phyloP scores from a whole-genome alignment of 2,797 vertebrate genomes.

The Bufotes viridis region DNA sequence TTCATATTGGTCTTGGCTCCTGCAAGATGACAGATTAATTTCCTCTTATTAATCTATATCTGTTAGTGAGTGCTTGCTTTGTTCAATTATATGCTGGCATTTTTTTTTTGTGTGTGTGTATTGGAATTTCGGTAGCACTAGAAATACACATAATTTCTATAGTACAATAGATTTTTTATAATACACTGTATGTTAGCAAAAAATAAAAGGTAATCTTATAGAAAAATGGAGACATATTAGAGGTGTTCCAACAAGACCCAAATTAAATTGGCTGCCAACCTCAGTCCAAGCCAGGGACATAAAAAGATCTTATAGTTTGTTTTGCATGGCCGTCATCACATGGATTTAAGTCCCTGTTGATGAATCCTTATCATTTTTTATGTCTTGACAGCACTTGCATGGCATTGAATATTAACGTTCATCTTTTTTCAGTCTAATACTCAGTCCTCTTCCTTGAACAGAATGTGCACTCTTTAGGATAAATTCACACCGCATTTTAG shows the following conservation, averaged over 20 bases:
- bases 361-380: too few species aligned
- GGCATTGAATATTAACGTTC: too few species aligned
- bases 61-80: conserved; percentile 74
- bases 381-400: too few species aligned
- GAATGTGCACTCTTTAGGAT: too few species aligned
- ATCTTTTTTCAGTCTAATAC: too few species aligned
- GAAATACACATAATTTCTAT: neutral
- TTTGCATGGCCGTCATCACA: neutral
- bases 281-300: neutral
- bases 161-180: neutral
- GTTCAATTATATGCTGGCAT: conserved; percentile 81
- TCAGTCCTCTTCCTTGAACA: too few species aligned
- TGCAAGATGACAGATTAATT: conserved; percentile 80
- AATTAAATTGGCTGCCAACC: neutral
- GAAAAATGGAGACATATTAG: neutral
- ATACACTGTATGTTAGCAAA: neutral
- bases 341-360: too few species aligned
- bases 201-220: neutral
- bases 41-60: conserved; percentile 76
- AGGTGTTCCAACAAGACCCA: neutral
- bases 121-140: conserved; percentile 68
- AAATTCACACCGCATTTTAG: too few species aligned
- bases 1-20: conserved; percentile 78
- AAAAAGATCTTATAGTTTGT: neutral
- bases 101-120: conserved; percentile 76